Percentiles rank a stretch among this genome's conserved stretches.
Conservation (phyloP, 1,140 invertebrate species). For the Centruroides vittatus region DNA sequence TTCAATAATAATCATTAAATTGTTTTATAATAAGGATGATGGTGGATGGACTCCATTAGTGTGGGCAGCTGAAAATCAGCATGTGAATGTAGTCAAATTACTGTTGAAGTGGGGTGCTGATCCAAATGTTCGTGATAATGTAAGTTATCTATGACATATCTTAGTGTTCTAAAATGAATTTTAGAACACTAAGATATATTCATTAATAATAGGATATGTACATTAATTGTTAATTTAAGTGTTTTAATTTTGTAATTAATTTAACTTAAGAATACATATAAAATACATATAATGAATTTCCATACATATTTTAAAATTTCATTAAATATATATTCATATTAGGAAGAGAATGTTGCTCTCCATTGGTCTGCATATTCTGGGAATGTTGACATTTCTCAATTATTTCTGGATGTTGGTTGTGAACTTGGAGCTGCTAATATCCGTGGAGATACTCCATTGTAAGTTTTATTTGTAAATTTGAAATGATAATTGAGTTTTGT, state of each 20-base stretch:
- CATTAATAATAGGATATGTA: neutral
- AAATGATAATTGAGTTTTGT: constrained; percentile 18
- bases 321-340: neutral
- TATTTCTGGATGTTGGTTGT: constrained; percentile 54
- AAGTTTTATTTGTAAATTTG: constrained; percentile 26
- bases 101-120: constrained; percentile 62
- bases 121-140: constrained; percentile 56
- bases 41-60: constrained; percentile 91
- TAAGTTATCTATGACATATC: constrained; percentile 22
- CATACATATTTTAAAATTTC: too few relatives aligned
- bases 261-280: neutral
- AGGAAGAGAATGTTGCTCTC: constrained; percentile 72
- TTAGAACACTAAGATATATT: neutral
- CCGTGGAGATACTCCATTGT: constrained; percentile 79
- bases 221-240: neutral
- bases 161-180: neutral
- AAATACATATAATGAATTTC: too few relatives aligned
- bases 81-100: constrained; percentile 51
- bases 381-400: constrained; percentile 53
- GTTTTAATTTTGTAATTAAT: neutral
- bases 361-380: constrained; percentile 82
- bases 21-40: constrained; percentile 47
- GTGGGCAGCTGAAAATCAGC: constrained; percentile 79
- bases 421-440: constrained; percentile 62
- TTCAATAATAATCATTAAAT: neutral